These are phyloP conservation scores for Orthosia incerta DNA, from an alignment of 2,888 invertebrate genomes.

Conservation along the genomic window DNA sequence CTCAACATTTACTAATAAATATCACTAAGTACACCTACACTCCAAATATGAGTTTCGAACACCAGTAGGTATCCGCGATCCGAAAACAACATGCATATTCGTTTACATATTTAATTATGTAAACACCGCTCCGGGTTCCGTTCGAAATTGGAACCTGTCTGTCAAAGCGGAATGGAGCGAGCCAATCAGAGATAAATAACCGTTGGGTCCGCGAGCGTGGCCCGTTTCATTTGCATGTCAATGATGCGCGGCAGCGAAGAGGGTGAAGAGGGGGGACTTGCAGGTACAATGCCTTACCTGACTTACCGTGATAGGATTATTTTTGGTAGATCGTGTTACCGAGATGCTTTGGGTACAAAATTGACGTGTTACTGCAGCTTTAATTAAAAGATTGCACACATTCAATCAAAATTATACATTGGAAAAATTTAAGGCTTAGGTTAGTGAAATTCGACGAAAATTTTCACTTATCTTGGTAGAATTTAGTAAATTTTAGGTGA, in stretches of 20 bases:
- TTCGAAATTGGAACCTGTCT: conserved; percentile 86
- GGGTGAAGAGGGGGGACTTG: conserved; percentile 56
- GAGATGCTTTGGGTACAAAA: conserved; percentile 15
- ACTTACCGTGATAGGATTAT: conserved; percentile 71
- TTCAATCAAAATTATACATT: neutral
- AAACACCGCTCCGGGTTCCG: conserved; percentile 78
- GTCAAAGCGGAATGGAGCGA: conserved; percentile 88
- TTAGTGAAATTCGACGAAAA: conserved; percentile 2
- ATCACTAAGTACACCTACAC: neutral
- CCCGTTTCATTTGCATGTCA: conserved; percentile 89
- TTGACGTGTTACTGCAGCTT: conserved; percentile 9
- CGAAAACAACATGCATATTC: conserved; percentile 58
- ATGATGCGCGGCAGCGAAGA: conserved; percentile 74
- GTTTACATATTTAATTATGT: conserved; percentile 82
- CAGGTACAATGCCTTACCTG: conserved; percentile 83
- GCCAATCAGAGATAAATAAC: conserved; percentile 91
- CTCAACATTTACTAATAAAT: neutral
- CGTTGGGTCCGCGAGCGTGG: conserved; percentile 83
- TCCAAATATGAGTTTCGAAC: conserved; percentile 27
- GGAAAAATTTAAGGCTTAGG: neutral
- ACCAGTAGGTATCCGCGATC: conserved; percentile 34
- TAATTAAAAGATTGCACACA: neutral
- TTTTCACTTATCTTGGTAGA: conserved; percentile 8
- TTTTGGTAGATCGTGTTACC: conserved; percentile 61
- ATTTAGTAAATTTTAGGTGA: conserved; percentile 42